Percentiles rank a stretch among this genome's conserved stretches.
These are phyloP conservation scores for Drosophila rufa DNA, from an alignment of 1,140 invertebrate species.

Conservation along the genomic window DNA sequence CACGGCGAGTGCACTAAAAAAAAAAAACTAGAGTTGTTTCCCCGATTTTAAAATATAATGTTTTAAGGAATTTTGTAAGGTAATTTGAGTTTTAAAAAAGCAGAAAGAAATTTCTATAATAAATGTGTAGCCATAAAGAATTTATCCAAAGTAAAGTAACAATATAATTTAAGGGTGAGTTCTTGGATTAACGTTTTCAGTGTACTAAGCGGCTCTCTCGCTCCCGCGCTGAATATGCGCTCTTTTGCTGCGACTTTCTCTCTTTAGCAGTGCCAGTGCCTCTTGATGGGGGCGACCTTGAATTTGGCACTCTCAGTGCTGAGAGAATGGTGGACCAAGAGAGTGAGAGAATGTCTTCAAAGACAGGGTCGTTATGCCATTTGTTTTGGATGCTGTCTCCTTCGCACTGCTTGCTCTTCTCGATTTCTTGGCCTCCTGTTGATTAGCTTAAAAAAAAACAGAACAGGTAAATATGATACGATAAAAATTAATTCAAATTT, in stretches of 20 bases:
- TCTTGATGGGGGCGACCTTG: constrained; percentile 58
- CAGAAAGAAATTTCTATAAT: no score
- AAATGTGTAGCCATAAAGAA: background rate
- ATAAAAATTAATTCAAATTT: constrained; percentile 53
- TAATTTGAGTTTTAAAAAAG: background rate
- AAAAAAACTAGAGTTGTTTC: background rate
- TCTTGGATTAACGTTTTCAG: background rate
- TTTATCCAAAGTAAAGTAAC: no score
- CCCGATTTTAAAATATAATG: background rate
- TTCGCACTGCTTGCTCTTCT: constrained; percentile 6
- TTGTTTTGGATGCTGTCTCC: constrained; percentile 56
- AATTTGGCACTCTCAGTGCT: constrained; percentile 5
- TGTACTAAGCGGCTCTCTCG: constrained; percentile 9
- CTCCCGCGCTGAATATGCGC: constrained; percentile 60
- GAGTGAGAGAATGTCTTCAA: constrained; percentile 1
- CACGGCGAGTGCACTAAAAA: background rate
- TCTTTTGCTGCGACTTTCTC: constrained; percentile 18
- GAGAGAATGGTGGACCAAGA: background rate
- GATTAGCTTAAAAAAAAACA: constrained; percentile 45
- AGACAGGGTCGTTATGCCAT: constrained; percentile 43
- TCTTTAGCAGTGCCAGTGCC: constrained; percentile 55
- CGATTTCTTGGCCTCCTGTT: constrained; percentile 55
- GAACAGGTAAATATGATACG: background rate
- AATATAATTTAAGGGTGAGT: background rate
- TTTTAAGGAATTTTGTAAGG: background rate